Percentiles rank a stretch among this genome's conserved stretches.
Conservation (phyloP, 2,888 invertebrate species). For the Ophioninae sp. region DNA sequence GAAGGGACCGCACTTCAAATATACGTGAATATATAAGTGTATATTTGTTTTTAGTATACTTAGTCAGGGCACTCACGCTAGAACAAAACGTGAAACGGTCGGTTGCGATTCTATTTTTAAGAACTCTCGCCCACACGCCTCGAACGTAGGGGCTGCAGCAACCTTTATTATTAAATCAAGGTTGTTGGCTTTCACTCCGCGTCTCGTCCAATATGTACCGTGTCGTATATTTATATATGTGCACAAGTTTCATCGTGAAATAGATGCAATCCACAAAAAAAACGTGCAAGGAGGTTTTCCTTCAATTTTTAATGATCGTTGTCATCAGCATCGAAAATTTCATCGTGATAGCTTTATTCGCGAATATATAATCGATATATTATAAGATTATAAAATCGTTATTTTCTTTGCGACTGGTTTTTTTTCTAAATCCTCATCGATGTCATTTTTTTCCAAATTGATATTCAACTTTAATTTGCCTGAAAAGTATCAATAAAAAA, state of each 20-base stretch:
- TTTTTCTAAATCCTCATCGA: too few relatives aligned
- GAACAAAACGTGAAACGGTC: constrained; percentile 56
- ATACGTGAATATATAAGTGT: background rate
- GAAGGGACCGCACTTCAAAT: constrained; percentile 19
- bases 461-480: too few relatives aligned
- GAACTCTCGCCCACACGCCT: constrained; percentile 60
- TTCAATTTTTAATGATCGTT: background rate
- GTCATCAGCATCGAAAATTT: background rate
- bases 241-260: constrained; percentile 18
- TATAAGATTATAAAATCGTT: background rate
- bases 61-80: constrained; percentile 49
- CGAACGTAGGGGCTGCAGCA: constrained; percentile 68
- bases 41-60: constrained; percentile 8
- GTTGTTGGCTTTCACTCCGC: constrained; percentile 75
- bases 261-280: constrained; percentile 23
- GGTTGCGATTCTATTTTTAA: constrained; percentile 61
- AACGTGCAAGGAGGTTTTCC: background rate
- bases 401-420: background rate
- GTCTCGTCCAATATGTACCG: constrained; percentile 27
- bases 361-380: background rate
- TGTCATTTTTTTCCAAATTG: too few relatives aligned
- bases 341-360: background rate
- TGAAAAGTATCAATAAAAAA: too few relatives aligned
- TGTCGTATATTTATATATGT: constrained; percentile 10
- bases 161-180: constrained; percentile 79